Evolutionary conservation across 2,888 invertebrate species (phyloP), one percentile per base, ranked within the genome.

Genomic region (Caenorhabditis imperialis): DNA sequence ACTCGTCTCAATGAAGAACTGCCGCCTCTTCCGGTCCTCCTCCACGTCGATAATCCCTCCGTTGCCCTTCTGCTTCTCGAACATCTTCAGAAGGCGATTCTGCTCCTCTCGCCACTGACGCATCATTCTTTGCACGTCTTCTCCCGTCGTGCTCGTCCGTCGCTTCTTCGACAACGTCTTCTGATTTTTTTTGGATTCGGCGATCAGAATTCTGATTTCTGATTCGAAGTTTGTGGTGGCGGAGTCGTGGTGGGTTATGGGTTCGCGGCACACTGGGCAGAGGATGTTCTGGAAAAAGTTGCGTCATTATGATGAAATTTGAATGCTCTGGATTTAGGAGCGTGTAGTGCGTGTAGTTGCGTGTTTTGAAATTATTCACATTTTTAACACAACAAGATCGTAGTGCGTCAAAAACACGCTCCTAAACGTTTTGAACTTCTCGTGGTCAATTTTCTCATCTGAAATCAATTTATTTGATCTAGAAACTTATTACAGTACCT

Each of bases 11-110:
- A 65, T 65, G 27, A 25, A 65, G 25, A 65, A 65, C 40, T 65
- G 33, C 2, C 55, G 33, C 1, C 50, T 40, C 14, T 58, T 57
- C 23, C 35, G 42, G 3, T 69, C 58, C 53, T 69, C 58, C 23
- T 72, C 72, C 0, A 57, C 23, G 44, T 72, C 72, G 16, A 72
- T 72, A 20, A 72, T 72, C 30, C 72, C 72, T 12, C 72, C 72
- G 16, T 47, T 51, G 16, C 53, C 23, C 23, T 72, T 58, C 16
- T 72, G 72, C 18, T 65, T 65, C 16, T 50, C 57, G 37, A 22
- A 72, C 4, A 72, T 58, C 33, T 58, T 30, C 20, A 45, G n/a
- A 7, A 70, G 38, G 3, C 40, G 35, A 12, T 47, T 33, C 37
- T 70, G 70, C 33, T 70, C 54, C 48, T 70, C 48, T 16, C 55